Evolutionary conservation across 2,797 vertebrate species (phyloP).

Genomic region (Molossus alvarezi): DNA sequence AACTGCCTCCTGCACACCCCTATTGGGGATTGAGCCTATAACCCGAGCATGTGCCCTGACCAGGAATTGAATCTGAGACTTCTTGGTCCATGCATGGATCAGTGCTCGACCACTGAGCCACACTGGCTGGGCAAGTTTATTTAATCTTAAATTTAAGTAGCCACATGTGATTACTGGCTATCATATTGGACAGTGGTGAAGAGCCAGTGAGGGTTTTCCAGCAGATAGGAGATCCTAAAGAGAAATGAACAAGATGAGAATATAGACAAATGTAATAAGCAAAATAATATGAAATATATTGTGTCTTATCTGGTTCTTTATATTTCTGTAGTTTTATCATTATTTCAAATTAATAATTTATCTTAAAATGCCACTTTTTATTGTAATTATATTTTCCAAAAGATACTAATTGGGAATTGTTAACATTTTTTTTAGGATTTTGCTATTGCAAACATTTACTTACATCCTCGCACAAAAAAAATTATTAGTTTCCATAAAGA

Average conservation of each 20-base stretch:
- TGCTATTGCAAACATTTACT: constrained; percentile 40
- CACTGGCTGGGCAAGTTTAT: background rate
- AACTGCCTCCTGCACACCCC: too few species aligned
- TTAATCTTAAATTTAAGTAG: constrained; percentile 52
- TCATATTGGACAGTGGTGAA: background rate
- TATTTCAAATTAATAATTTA: constrained; percentile 41
- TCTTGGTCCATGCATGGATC: too few species aligned
- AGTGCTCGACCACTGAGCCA: too few species aligned
- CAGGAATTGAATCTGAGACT: too few species aligned
- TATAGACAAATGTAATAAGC: constrained; percentile 34
- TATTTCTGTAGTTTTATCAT: constrained; percentile 39
- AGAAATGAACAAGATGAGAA: constrained; percentile 4
- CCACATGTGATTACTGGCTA: background rate
- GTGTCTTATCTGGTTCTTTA: constrained; percentile 21
- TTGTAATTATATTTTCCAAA: constrained; percentile 67
- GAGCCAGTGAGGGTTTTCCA: constrained; percentile 24
- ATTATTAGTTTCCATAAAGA: constrained; percentile 43
- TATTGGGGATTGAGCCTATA: too few species aligned
- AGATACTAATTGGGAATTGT: constrained; percentile 53
- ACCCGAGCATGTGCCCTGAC: too few species aligned
- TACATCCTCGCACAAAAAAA: constrained; percentile 57
- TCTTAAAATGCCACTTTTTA: constrained; percentile 18
- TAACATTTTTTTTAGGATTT: constrained; percentile 63
- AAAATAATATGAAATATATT: constrained; percentile 24
- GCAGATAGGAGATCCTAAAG: background rate